Evolutionary conservation across 2,888 invertebrate species (phyloP).

Genomic region (Dichetophora obliterata): DNA sequence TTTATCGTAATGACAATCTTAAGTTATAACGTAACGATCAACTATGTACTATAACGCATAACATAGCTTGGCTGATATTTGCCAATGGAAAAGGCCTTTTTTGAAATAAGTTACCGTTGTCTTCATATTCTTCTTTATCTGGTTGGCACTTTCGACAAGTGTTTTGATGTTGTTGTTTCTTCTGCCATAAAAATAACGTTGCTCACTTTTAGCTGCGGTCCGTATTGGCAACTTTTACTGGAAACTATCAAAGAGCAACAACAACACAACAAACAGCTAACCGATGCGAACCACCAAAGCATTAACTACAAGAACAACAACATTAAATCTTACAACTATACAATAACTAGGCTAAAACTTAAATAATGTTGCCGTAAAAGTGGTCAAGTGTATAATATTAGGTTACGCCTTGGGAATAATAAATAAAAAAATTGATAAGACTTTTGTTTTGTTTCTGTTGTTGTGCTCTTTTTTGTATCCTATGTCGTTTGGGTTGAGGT

Average conservation of each 20-base stretch:
- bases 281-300: too few species aligned
- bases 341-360: neutral
- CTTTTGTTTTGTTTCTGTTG: neutral
- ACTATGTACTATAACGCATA: too few species aligned
- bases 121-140: too few species aligned
- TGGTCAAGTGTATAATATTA: slow-evolving; percentile 41
- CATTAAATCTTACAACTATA: slow-evolving; percentile 6
- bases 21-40: slow-evolving; percentile 7
- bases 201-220: neutral
- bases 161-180: neutral
- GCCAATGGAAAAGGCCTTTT: neutral
- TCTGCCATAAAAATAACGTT: neutral
- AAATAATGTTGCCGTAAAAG: slow-evolving; percentile 29
- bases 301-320: neutral
- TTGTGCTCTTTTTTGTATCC: neutral
- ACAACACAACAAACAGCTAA: neutral
- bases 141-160: neutral
- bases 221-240: neutral
- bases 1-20: slow-evolving; percentile 22
- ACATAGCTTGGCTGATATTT: neutral
- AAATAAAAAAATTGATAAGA: slow-evolving; percentile 26
- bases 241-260: neutral
- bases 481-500: neutral
- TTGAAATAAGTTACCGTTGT: too few species aligned
- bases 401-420: slow-evolving; percentile 37